phyloP scores from a whole-genome alignment of 2,888 invertebrate genomes.

The Diarsia brunnea region DNA sequence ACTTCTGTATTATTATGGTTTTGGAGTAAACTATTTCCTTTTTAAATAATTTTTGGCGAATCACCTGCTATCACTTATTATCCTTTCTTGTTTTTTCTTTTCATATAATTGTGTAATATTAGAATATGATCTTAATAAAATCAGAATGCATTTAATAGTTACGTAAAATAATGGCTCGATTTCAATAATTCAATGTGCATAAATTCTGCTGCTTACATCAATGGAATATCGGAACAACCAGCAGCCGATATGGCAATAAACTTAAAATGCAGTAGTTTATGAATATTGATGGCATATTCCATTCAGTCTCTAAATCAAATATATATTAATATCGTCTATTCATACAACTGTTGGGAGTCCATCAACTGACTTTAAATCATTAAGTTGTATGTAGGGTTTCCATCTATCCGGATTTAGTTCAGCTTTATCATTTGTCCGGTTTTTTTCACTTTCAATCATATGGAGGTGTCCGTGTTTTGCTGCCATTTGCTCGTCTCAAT shows the following conservation, averaged over 20 bases:
- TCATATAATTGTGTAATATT: neutral
- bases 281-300: conserved; percentile 51
- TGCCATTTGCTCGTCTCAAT: neutral
- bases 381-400: neutral
- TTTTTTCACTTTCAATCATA: neutral
- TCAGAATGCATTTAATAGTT: neutral
- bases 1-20: neutral
- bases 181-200: neutral
- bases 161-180: neutral
- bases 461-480: neutral
- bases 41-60: neutral
- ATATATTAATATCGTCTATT: conserved; percentile 36
- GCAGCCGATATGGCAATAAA: conserved; percentile 28
- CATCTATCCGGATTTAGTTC: neutral
- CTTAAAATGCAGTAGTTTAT: conserved; percentile 35
- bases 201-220: neutral
- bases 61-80: neutral
- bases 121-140: neutral
- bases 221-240: conserved; percentile 13
- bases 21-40: neutral
- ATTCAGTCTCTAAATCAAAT: conserved; percentile 23
- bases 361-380: conserved; percentile 32
- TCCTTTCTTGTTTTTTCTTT: neutral
- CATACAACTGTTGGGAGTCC: conserved; percentile 20
- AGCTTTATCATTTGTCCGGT: neutral